Evolutionary conservation across 2,888 invertebrate species (phyloP).

Genomic region (Andrena bucephala): DNA sequence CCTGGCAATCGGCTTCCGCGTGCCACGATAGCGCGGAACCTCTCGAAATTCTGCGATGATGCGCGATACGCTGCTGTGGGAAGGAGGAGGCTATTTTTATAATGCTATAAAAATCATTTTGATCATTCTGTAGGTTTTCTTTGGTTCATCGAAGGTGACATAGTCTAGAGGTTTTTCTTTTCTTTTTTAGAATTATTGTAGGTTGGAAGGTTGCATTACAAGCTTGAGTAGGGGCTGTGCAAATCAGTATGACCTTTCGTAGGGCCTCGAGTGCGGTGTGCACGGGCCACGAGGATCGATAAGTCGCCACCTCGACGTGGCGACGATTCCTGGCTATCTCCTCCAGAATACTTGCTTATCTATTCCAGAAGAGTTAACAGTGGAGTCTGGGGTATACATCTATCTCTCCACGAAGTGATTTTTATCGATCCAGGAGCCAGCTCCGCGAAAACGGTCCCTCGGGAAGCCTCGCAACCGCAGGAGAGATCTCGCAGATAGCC

Average conservation of each 20-base stretch:
- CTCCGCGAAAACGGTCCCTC: neutral
- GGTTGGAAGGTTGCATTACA: neutral
- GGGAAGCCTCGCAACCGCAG: neutral
- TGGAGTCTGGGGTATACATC: neutral
- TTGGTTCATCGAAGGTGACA: neutral
- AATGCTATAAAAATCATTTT: no score
- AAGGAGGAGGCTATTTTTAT: no score
- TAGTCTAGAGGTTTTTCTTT: no score
- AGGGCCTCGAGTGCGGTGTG: conserved; percentile 38
- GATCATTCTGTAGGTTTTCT: neutral
- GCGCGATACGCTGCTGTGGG: no score
- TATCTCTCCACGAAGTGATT: conserved; percentile 32
- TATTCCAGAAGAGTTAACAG: no score
- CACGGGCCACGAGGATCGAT: conserved; percentile 63
- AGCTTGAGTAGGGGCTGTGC: conserved; percentile 49
- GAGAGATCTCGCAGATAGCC: conserved; percentile 12
- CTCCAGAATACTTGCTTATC: no score
- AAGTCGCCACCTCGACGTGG: conserved; percentile 59
- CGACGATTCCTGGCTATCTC: conserved; percentile 21
- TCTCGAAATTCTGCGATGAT: no score
- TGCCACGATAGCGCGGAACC: neutral
- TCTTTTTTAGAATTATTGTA: no score
- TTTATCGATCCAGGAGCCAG: conserved; percentile 34
- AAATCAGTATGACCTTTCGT: conserved; percentile 55
- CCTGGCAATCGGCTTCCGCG: neutral